Evolutionary conservation across 2,797 vertebrate species (phyloP).

Genomic region (Toxotes lorentzi): DNA sequence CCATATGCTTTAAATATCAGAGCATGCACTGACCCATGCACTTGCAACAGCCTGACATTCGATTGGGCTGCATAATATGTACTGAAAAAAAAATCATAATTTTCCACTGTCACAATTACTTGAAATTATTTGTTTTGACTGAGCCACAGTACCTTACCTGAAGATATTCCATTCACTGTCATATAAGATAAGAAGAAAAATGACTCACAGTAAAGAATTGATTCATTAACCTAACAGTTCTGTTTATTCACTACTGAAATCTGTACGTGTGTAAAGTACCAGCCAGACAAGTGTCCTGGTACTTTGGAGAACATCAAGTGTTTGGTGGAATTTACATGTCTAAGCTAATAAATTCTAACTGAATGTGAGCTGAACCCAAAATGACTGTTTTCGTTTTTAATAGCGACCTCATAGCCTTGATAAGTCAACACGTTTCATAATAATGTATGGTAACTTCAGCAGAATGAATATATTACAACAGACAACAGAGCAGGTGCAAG

Average conservation of each 20-base stretch:
- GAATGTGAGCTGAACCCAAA: not conserved
- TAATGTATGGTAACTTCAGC: conserved; percentile 31
- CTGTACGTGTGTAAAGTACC: not conserved
- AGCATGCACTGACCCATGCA: not conserved
- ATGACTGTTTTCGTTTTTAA: conserved; percentile 17
- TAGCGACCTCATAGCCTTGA: not conserved
- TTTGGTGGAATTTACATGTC: not conserved
- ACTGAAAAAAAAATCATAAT: no score
- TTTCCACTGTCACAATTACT: not conserved
- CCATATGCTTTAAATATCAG: conserved; percentile 12
- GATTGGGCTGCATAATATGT: not conserved
- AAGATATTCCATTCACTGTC: not conserved
- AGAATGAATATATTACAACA: conserved; percentile 28
- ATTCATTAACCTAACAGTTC: not conserved
- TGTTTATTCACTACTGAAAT: not conserved
- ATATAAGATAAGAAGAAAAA: not conserved
- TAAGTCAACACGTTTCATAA: conserved; percentile 28
- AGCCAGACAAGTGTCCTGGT: not conserved
- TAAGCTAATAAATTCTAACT: not conserved
- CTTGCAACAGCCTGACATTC: not conserved
- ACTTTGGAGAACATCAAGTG: not conserved
- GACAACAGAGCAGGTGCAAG: conserved; percentile 45
- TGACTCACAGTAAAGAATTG: not conserved
- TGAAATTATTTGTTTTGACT: not conserved
- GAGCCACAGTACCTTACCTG: not conserved